Conservation (phyloP, 2,888 invertebrate genomes). For the Tetragonula carbonaria region DNA sequence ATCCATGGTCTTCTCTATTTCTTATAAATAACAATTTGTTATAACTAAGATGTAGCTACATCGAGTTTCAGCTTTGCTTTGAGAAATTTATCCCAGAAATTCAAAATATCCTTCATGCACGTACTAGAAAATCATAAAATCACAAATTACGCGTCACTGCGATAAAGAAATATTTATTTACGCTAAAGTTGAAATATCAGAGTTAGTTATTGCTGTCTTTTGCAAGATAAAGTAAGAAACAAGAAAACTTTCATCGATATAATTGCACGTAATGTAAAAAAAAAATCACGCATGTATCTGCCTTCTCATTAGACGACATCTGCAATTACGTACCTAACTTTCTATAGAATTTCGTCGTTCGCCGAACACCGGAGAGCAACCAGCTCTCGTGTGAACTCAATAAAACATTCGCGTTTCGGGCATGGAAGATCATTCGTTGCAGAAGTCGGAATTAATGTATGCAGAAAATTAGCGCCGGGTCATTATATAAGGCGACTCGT, state of each 20-base stretch:
- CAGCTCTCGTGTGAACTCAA: not conserved
- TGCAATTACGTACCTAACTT: not conserved
- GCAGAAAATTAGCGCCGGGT: slow-evolving; percentile 13
- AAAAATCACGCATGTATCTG: not conserved
- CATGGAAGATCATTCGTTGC: slow-evolving; percentile 11
- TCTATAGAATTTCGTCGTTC: not conserved
- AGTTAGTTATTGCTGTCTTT: not conserved
- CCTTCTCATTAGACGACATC: not conserved
- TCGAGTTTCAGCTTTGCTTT: not conserved
- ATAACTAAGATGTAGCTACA: too few relatives aligned
- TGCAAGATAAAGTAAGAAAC: not conserved
- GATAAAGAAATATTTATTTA: not conserved
- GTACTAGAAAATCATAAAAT: too few relatives aligned
- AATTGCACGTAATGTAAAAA: not conserved
- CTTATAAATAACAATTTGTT: not conserved
- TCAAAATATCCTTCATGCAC: too few relatives aligned
- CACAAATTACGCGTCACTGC: too few relatives aligned
- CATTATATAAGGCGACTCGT: not conserved
- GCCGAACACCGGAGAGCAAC: not conserved
- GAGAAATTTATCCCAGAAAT: too few relatives aligned
- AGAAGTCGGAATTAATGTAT: slow-evolving; percentile 21
- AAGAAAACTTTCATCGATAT: not conserved
- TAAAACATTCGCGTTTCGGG: not conserved
- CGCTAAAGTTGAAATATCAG: not conserved
- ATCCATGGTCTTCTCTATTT: not conserved